A percentile compares a stretch with the other conserved stretches of the same genome.
These are phyloP conservation scores for Lamellibrachia columna DNA, from an alignment of 2,888 invertebrate species.

Conservation along the genomic window DNA sequence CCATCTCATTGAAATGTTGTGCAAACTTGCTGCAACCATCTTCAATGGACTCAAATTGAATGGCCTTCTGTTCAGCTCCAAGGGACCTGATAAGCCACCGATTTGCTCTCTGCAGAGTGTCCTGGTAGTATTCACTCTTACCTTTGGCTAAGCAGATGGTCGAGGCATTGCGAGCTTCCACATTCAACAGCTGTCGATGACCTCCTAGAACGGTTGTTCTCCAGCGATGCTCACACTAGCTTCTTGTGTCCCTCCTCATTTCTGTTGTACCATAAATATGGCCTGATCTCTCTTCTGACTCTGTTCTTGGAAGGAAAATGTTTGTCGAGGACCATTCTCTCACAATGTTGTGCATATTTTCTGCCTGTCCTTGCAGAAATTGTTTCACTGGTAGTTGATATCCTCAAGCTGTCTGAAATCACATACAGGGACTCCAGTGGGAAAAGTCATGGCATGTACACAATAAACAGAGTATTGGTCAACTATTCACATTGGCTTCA, in stretches of 20 bases:
- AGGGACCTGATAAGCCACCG: background rate
- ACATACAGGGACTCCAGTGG: too few species aligned
- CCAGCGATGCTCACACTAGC: background rate
- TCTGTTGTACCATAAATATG: background rate
- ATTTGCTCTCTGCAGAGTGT: background rate
- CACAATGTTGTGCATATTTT: too few species aligned
- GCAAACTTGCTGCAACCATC: background rate
- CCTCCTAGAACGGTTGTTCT: background rate
- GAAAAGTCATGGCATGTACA: too few species aligned
- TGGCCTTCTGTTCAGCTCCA: background rate
- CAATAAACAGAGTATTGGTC: too few species aligned
- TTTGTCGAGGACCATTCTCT: background rate
- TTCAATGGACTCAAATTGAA: background rate
- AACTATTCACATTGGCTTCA: too few species aligned
- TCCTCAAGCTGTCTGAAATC: too few species aligned
- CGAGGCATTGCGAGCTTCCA: background rate
- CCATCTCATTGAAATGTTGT: background rate
- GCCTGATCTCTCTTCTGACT: background rate
- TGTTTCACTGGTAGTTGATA: too few species aligned
- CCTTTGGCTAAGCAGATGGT: background rate
- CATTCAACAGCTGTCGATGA: background rate
- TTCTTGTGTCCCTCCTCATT: background rate
- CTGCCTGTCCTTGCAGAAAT: too few species aligned
- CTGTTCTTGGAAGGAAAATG: background rate
- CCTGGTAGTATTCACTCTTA: background rate